Evolutionary conservation across 2,888 invertebrate genomes (phyloP).

Genomic region (Temnothorax ravouxi): DNA sequence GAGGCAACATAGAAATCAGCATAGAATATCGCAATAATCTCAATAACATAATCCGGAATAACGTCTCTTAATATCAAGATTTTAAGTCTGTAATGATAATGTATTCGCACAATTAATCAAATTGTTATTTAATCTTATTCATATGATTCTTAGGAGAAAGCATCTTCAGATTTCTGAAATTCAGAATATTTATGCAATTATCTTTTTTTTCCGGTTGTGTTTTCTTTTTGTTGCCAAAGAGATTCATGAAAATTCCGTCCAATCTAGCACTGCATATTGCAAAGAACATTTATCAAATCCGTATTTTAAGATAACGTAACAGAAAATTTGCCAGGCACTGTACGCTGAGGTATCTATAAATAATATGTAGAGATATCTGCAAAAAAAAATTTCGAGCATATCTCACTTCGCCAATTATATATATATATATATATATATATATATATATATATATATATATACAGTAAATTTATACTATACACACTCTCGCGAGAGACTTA

Average conservation of each 20-base stretch:
- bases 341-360: neutral
- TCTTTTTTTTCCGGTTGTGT: neutral
- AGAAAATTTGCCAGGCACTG: neutral
- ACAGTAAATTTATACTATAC: neutral
- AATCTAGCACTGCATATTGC: neutral
- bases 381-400: neutral
- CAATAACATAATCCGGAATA: too few species aligned
- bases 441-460: too few species aligned
- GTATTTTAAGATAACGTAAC: neutral
- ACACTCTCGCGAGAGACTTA: neutral
- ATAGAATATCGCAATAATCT: too few species aligned
- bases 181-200: neutral
- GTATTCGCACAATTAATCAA: neutral
- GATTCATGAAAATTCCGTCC: neutral
- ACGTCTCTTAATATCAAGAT: too few species aligned
- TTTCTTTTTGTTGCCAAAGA: neutral
- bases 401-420: neutral
- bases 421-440: too few species aligned
- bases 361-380: neutral
- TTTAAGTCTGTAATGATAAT: neutral
- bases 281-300: neutral
- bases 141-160: neutral
- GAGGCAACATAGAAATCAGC: too few species aligned
- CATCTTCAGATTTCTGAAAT: neutral
- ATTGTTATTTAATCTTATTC: slow-evolving; percentile 7